Conservation (phyloP, 2,797 vertebrate species). For the Neosilurus mollespiculum region DNA sequence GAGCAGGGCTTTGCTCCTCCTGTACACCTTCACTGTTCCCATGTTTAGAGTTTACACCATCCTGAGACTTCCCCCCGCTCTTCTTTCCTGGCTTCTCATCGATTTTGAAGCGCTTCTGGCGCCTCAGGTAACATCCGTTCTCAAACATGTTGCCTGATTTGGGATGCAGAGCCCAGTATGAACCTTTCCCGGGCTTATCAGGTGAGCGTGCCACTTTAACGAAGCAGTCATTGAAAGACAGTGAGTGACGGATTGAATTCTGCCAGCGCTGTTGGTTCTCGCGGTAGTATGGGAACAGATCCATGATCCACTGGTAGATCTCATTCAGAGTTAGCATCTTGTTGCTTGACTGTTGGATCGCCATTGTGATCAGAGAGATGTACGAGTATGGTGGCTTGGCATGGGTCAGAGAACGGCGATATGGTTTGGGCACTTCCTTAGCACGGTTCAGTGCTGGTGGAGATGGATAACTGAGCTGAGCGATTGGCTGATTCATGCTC, state of each 20-base stretch:
- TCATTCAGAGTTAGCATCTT: conserved; percentile 92
- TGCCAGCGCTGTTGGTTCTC: conserved; percentile 93
- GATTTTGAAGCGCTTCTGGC: conserved; percentile 91
- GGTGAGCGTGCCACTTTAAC: conserved; percentile 89
- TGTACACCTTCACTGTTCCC: conserved; percentile 64
- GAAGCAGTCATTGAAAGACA: conserved; percentile 92
- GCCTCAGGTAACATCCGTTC: conserved; percentile 88
- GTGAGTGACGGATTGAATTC: conserved; percentile 89
- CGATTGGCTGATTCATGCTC: conserved; percentile 77
- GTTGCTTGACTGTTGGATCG: conserved; percentile 86
- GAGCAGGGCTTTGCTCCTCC: conserved; percentile 72
- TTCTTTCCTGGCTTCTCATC: conserved; percentile 83
- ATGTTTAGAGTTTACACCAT: conserved; percentile 64
- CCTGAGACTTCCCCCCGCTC: conserved; percentile 65
- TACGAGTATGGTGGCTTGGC: conserved; percentile 89
- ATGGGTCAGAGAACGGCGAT: conserved; percentile 84
- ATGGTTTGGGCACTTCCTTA: conserved; percentile 80
- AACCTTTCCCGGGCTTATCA: conserved; percentile 88
- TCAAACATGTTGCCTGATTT: conserved; percentile 93
- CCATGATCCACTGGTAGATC: conserved; percentile 96
- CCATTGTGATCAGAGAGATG: conserved; percentile 93
- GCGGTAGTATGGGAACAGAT: conserved; percentile 88
- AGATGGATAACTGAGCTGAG: conserved; percentile 74
- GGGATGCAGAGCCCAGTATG: conserved; percentile 90
- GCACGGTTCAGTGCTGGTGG: conserved; percentile 67